Conservation (phyloP, 2,888 invertebrate genomes). For the Nomada fucata region DNA sequence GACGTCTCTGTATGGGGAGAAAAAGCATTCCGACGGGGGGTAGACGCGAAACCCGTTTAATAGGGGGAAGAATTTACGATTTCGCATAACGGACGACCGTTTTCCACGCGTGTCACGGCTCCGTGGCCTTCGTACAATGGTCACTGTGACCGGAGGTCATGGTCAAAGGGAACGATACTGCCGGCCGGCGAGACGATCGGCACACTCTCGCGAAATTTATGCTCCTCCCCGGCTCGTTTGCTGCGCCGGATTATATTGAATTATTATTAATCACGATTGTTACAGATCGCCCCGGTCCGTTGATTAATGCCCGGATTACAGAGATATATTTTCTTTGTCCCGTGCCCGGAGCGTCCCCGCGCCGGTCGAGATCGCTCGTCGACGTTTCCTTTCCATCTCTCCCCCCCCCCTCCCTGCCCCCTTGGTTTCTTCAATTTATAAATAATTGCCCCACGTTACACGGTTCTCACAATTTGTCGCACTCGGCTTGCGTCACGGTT, state of each 20-base stretch:
- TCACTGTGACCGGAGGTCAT: constrained; percentile 58
- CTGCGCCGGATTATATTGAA: constrained; percentile 37
- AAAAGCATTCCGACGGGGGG: constrained; percentile 30
- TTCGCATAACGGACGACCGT: constrained; percentile 56
- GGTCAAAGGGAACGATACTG: constrained; percentile 46
- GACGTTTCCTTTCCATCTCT: not conserved
- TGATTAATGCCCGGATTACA: constrained; percentile 41
- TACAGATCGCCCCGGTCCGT: not conserved
- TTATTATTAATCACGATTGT: constrained; percentile 59
- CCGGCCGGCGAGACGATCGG: constrained; percentile 38
- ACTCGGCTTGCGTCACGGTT: too few species aligned
- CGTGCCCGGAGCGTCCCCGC: not conserved
- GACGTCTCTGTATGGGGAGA: not conserved
- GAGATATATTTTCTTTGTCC: constrained; percentile 16
- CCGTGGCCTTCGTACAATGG: constrained; percentile 39
- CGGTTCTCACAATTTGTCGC: constrained; percentile 8
- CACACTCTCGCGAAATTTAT: constrained; percentile 48
- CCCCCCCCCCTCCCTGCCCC: too few species aligned
- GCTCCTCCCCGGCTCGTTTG: constrained; percentile 26
- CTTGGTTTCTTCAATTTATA: not conserved
- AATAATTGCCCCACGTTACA: constrained; percentile 5
- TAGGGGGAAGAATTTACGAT: constrained; percentile 58
- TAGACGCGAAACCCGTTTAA: constrained; percentile 34
- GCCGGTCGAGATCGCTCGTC: not conserved
- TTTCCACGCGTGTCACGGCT: constrained; percentile 50